These are phyloP conservation scores for Drosophila carrolli DNA, from an alignment of 1,140 invertebrate genomes.

Conservation along the genomic window DNA sequence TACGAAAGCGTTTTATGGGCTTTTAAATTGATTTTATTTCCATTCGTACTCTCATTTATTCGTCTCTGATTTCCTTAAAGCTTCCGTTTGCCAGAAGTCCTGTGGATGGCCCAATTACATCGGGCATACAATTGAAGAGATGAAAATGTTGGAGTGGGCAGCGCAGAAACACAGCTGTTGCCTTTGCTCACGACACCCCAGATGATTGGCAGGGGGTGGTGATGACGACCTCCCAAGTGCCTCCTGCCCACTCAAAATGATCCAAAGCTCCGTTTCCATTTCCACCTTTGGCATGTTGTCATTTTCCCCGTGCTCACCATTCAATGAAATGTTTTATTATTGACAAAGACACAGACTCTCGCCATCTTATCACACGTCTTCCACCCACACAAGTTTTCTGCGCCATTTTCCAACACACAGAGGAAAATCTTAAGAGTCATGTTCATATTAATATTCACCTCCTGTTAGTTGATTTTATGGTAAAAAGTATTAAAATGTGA, in stretches of 20 bases:
- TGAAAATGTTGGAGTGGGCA: constrained; percentile 12
- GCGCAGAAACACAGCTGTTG: constrained; percentile 52
- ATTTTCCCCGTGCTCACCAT: constrained; percentile 24
- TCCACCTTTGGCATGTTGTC: constrained; percentile 17
- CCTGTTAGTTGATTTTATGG: too few species aligned
- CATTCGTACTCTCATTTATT: constrained; percentile 56
- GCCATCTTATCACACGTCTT: constrained; percentile 15
- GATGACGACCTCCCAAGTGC: constrained; percentile 27
- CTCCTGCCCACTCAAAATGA: constrained; percentile 14
- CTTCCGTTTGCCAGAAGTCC: constrained; percentile 30
- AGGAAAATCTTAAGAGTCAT: not conserved
- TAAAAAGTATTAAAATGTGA: too few species aligned
- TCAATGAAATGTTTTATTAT: constrained; percentile 70
- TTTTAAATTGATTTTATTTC: constrained; percentile 82
- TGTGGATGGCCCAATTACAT: constrained; percentile 31
- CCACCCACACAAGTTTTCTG: constrained; percentile 13
- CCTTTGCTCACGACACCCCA: constrained; percentile 13
- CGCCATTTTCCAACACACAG: constrained; percentile 6
- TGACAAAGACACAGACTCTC: constrained; percentile 33
- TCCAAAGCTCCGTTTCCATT: constrained; percentile 7
- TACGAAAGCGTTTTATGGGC: constrained; percentile 77
- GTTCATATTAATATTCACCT: too few species aligned
- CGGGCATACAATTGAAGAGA: constrained; percentile 51
- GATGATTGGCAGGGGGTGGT: constrained; percentile 10
- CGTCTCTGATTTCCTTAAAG: constrained; percentile 58